phyloP scores from a whole-genome alignment of 2,797 vertebrate species.

The Merluccius polli region DNA sequence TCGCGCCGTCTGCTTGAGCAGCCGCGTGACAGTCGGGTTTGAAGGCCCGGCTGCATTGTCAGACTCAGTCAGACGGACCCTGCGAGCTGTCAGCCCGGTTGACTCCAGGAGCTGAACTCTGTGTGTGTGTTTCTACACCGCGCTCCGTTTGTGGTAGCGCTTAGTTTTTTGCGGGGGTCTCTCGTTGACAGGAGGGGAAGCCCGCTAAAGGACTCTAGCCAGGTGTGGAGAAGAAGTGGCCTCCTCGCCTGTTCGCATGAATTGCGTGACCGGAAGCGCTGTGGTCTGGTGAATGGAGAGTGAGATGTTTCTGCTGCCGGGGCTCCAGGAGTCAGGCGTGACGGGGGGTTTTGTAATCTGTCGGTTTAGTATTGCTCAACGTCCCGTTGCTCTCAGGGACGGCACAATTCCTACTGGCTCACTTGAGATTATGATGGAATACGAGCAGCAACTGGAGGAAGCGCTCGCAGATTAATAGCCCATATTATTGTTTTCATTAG shows the following conservation, averaged over 20 bases:
- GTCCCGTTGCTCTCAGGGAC: conserved; percentile 46
- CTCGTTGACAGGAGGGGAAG: neutral
- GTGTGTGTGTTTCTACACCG: neutral
- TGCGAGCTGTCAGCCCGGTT: conserved; percentile 28
- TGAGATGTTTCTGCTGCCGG: neutral
- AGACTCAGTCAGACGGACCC: conserved; percentile 31
- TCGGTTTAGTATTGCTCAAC: conserved; percentile 43
- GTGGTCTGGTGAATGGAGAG: neutral
- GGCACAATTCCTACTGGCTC: conserved; percentile 51
- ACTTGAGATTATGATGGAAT: conserved; percentile 34
- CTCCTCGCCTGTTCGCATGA: neutral
- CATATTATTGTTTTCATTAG: conserved; percentile 22
- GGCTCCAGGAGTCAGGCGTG: conserved; percentile 12
- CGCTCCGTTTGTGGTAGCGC: neutral
- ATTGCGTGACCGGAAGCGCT: neutral
- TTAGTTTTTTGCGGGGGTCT: neutral
- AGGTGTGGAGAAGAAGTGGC: neutral
- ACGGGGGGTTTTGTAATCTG: conserved; percentile 15
- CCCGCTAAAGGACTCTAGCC: neutral
- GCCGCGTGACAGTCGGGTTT: conserved; percentile 60
- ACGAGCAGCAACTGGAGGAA: conserved; percentile 36
- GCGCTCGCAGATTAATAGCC: conserved; percentile 16
- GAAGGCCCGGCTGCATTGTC: conserved; percentile 43
- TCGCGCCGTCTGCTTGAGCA: conserved; percentile 52
- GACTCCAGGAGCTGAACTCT: neutral